Base-by-base conservation (phyloP, 1,140 invertebrate genomes). In the Mactra quadrangularis region DNA sequence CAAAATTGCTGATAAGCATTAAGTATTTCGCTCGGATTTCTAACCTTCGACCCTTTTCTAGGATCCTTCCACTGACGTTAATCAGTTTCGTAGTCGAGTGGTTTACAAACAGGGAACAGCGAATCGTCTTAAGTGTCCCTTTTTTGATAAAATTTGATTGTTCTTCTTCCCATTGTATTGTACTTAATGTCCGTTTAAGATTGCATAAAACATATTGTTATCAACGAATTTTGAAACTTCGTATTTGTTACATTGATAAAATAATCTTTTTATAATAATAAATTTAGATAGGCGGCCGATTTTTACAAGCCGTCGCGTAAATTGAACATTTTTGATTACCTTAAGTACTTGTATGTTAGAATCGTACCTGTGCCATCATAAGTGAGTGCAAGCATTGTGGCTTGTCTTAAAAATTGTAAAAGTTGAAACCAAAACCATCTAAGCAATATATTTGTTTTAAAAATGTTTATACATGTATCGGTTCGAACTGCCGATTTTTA, bases 21-120 rank as follows among this genome's bases (percentile, higher is more conserved):
- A 62, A 76, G 55, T 76, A 76, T 76, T 76, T 60, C 57, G 38
- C 55, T 62, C 45, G 38, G 57, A 76, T 76, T 76, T 41, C 41
- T 13, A 35, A 62, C 74, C 74, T 76, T 76, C 62, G 74, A 55
- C 47, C 74, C 33, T 47, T 7, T 62, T 50, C 45, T 52, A 62
- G 64, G 59, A n/a, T n/a, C n/a, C n/a, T n/a, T n/a, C n/a, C n/a
- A n/a, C 35, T 35, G 47, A 50, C 50, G 19, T 25, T 76, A 60
- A 76, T 76, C 74, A 47, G 3, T 9, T 22, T 50, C 47, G 19
- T 6, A 0, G 59, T 60, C 74, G 47, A 76, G 41, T 76, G 74
- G 45, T 62, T 47, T 62, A 60, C 38, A 25, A 62, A 62, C 45
- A 62, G 47, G 19, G 62, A 64, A 29, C 55, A 27, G 19, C 15